Conservation (phyloP, 2,797 vertebrate genomes). For the Mergus octosetaceus region DNA sequence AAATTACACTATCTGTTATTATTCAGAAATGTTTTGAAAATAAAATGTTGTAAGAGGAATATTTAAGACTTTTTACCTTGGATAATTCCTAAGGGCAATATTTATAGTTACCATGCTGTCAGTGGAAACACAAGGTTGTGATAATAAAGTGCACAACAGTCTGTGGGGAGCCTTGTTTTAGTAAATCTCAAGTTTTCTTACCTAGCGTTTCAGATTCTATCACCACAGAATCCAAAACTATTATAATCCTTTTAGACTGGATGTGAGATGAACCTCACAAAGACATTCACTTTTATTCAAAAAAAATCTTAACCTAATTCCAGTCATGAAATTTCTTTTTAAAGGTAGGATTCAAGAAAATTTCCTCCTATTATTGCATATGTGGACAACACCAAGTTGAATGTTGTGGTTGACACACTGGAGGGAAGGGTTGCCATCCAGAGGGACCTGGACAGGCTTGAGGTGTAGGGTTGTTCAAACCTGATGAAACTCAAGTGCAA, state of each 20-base stretch:
- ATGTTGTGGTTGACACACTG: neutral
- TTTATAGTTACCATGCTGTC: neutral
- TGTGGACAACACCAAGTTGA: neutral
- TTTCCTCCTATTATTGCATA: neutral
- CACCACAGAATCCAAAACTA: neutral
- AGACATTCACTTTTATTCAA: neutral
- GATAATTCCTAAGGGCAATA: neutral
- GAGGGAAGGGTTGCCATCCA: too few species aligned
- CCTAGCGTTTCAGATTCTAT: neutral
- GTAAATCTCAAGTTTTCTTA: neutral
- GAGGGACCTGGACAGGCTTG: too few species aligned
- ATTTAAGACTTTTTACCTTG: neutral
- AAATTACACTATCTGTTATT: neutral
- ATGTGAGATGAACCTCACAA: neutral
- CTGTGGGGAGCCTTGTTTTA: neutral
- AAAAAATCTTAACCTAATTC: neutral
- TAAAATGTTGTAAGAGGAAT: accelerated
- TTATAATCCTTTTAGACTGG: neutral
- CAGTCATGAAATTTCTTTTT: neutral
- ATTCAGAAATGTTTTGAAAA: neutral
- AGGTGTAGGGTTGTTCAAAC: too few species aligned
- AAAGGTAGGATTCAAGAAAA: neutral
- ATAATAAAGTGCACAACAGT: neutral
- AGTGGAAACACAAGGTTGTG: neutral
- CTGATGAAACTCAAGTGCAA: too few species aligned